Percentiles rank a stretch among this genome's conserved stretches.
Evolutionary conservation across 2,888 invertebrate genomes (phyloP).

Genomic region (Lasioglossum pauxillum): DNA sequence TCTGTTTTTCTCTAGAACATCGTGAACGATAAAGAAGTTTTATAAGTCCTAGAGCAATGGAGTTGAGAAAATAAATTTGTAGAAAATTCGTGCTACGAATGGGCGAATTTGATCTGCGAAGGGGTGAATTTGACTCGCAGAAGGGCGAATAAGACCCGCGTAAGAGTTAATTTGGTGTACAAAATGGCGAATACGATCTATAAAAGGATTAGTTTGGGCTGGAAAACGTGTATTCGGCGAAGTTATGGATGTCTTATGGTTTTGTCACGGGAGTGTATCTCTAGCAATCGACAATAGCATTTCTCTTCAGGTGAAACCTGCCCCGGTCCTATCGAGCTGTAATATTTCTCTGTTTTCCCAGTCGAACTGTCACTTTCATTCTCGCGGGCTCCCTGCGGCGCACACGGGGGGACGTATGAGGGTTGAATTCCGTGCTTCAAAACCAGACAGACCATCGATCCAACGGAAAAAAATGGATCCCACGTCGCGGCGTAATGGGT

Average conservation of each 20-base stretch:
- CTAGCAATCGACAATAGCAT: neutral
- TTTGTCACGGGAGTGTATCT: neutral
- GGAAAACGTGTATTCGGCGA: neutral
- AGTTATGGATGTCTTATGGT: neutral
- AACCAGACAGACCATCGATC: conserved; percentile 22
- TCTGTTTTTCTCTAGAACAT: too few species aligned
- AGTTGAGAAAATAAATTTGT: too few species aligned
- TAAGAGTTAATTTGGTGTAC: too few species aligned
- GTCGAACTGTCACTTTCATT: conserved; percentile 31
- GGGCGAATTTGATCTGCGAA: too few species aligned
- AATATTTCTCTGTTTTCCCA: conserved; percentile 5
- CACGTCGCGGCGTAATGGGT: neutral
- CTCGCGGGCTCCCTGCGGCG: neutral
- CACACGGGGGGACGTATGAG: neutral
- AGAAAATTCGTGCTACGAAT: too few species aligned
- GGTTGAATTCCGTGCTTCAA: conserved; percentile 3
- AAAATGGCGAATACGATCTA: too few species aligned
- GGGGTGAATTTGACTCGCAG: too few species aligned
- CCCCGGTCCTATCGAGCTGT: neutral
- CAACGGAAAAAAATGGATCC: conserved; percentile 35
- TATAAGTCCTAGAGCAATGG: too few species aligned
- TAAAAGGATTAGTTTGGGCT: too few species aligned
- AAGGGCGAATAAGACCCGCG: too few species aligned
- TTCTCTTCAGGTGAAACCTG: conserved; percentile 3
- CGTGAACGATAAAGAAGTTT: too few species aligned